Evolutionary conservation across 2,797 vertebrate species (phyloP), one percentile per base, ranked within the genome.

Genomic region (Hozukius guyotensis): DNA sequence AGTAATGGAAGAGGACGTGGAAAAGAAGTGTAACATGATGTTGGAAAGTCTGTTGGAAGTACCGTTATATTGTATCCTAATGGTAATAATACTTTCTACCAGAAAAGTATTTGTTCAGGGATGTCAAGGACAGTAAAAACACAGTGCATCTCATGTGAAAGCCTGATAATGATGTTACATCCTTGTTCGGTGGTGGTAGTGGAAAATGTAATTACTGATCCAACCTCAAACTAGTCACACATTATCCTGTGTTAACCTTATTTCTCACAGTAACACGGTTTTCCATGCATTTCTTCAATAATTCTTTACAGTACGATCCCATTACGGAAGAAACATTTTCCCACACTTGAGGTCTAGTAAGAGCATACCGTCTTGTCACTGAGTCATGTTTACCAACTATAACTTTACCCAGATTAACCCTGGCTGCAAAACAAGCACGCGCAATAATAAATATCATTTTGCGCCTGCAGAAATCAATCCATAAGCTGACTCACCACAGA

Each of bases 311-410:
- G 62, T 36, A 3, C 2, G 10, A 9, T 8, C 4, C 24, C 5
- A 29, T 18, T 25, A 13, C 12, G 1, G 11, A 55, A 52, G 29
- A 78, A 46, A 67, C 6, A 0, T 0, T 67, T 80, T 81, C 71
- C 65, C 63, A 56, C 24, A 68, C 29, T 46, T 63, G 12, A 52
- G 18, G 12, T 63, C n/a, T 55, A 34, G 56, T 18, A 20, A 53
- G 22, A 38, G 4, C 11, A 9, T n/a, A 63, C 1, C 31, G 52
- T 56, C 32, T 31, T 52, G 34, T 75, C 56, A 80, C 55, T 0
- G 22, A 52, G 62, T 77, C 64, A 53, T 71, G 75, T 75, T 57
- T 56, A 73, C 8, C 4, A 65, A 71, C n/a, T 57, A 67, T 80
- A 81, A 75, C 34, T 20, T 42, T 46, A 52, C 31, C 71, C 34